Conservation (phyloP, 2,888 invertebrate species). For the Erebia ligea region DNA sequence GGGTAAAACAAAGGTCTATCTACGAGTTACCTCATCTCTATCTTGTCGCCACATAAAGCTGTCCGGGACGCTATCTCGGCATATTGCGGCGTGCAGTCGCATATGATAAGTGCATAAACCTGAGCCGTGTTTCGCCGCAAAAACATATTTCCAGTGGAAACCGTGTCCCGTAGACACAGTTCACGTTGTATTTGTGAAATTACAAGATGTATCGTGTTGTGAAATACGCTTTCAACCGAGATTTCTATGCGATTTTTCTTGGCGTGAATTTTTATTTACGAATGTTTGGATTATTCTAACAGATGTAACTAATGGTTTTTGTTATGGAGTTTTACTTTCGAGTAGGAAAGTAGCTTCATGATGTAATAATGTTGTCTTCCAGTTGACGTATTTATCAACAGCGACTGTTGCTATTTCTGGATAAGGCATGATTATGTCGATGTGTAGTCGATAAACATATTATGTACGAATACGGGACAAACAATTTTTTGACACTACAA, state of each 20-base stretch:
- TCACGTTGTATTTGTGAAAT: conserved; percentile 29
- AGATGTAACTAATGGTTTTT: background rate
- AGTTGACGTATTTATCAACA: too few relatives aligned
- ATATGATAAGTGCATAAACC: conserved; percentile 62
- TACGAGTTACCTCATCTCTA: conserved; percentile 24
- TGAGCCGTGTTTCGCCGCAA: conserved; percentile 46
- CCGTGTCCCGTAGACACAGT: conserved; percentile 25
- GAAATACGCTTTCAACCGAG: conserved; percentile 24
- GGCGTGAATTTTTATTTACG: conserved; percentile 3
- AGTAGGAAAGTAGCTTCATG: too few relatives aligned
- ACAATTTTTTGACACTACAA: too few relatives aligned
- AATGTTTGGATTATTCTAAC: conserved; percentile 1
- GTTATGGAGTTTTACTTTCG: too few relatives aligned
- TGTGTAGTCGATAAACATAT: too few relatives aligned
- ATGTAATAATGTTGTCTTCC: too few relatives aligned
- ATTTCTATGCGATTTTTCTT: conserved; percentile 23
- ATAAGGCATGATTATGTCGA: too few relatives aligned
- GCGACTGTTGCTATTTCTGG: too few relatives aligned
- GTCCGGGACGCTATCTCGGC: conserved; percentile 65
- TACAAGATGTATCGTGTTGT: conserved; percentile 31
- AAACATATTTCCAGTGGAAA: conserved; percentile 46
- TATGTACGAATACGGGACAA: too few relatives aligned
- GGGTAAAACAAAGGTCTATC: conserved; percentile 4
- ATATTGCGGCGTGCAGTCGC: conserved; percentile 67
- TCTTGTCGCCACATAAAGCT: conserved; percentile 61